Percentiles rank a stretch among this genome's conserved stretches.
Evolutionary conservation across 2,797 vertebrate genomes (phyloP).

Genomic region (Coilia nasus): DNA sequence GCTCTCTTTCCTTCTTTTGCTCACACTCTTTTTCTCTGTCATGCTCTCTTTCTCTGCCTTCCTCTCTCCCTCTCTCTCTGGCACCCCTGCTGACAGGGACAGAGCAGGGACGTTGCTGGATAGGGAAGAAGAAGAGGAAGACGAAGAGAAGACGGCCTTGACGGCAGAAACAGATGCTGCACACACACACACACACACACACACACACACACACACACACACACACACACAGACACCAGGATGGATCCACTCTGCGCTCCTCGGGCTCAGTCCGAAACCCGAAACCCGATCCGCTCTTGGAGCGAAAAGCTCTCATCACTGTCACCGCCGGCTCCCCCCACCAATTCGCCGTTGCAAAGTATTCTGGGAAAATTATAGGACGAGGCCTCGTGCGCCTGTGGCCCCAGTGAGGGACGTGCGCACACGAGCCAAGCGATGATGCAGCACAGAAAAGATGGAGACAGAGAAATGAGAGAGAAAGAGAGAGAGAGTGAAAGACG

Average conservation of each 20-base stretch:
- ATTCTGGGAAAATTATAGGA: constrained; percentile 43
- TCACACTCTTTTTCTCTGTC: background rate
- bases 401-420: background rate
- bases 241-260: constrained; percentile 18
- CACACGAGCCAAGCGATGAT: background rate
- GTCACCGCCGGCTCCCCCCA: constrained; percentile 31
- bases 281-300: constrained; percentile 38
- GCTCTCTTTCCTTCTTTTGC: background rate
- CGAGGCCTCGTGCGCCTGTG: constrained; percentile 8
- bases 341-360: background rate
- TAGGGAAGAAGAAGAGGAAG: background rate
- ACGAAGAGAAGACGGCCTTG: constrained; percentile 8
- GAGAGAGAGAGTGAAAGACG: background rate
- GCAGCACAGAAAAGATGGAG: constrained; percentile 4
- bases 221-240: constrained; percentile 25
- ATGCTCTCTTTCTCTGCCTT: background rate
- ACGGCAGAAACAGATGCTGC: constrained; percentile 23
- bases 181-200: background rate
- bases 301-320: constrained; percentile 44
- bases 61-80: background rate
- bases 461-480: background rate
- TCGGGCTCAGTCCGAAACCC: constrained; percentile 3
- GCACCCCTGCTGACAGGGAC: constrained; percentile 22
- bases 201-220: background rate
- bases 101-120: background rate